These are phyloP conservation scores for Lamprotornis superbus DNA, from an alignment of 2,113 vertebrate genomes.

Conservation along the genomic window DNA sequence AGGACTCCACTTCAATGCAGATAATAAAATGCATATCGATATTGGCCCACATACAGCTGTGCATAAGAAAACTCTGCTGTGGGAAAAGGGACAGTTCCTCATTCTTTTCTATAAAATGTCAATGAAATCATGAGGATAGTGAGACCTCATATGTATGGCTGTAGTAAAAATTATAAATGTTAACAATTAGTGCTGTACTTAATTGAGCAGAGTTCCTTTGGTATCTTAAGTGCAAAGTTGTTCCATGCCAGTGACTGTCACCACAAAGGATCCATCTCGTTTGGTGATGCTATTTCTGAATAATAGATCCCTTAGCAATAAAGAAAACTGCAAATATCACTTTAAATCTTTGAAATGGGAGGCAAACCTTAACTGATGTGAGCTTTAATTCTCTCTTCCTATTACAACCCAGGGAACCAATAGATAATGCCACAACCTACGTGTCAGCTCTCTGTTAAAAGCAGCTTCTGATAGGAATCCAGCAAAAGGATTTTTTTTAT, in stretches of 20 bases:
- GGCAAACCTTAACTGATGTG: not conserved
- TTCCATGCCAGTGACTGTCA: not conserved
- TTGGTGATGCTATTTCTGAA: not conserved
- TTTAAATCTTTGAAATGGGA: conserved; percentile 1
- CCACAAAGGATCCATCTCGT: not conserved
- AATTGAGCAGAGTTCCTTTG: not conserved
- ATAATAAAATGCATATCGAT: not conserved
- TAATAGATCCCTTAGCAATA: not conserved
- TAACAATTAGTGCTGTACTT: not conserved
- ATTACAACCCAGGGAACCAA: not conserved
- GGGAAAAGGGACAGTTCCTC: not conserved
- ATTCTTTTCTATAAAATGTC: not conserved
- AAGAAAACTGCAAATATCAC: not conserved
- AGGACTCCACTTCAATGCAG: not conserved
- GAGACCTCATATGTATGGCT: not conserved
- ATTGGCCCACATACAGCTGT: not conserved
- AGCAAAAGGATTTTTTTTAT: not conserved
- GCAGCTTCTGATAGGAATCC: not conserved
- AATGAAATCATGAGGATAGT: not conserved
- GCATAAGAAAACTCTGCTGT: not conserved
- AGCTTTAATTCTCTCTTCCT: not conserved
- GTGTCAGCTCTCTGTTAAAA: not conserved
- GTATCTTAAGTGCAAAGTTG: not conserved
- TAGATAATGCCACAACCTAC: not conserved
- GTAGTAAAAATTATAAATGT: not conserved